Evolutionary conservation across 2,888 invertebrate species (phyloP).

Genomic region (Xylota sylvarum): DNA sequence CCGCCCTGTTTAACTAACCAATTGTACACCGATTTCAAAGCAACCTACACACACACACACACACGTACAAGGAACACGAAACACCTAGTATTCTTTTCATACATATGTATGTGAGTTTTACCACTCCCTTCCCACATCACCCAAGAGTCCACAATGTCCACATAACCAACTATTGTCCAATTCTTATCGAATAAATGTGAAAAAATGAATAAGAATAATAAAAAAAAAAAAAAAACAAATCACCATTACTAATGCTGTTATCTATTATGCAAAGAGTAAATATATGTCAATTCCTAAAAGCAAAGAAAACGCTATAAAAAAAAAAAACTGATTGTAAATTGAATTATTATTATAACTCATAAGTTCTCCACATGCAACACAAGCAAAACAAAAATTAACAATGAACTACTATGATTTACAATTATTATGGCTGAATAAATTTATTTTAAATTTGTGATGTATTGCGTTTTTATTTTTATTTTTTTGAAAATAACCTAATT

Average conservation of each 20-base stretch:
- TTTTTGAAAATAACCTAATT: too few species aligned
- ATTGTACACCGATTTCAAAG: conserved; percentile 63
- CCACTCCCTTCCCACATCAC: conserved; percentile 58
- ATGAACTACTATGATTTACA: conserved; percentile 73
- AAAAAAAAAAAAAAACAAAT: conserved; percentile 69
- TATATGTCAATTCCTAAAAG: conserved; percentile 76
- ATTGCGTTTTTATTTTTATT: background rate
- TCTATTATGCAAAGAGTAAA: conserved; percentile 76
- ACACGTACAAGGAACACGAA: conserved; percentile 52
- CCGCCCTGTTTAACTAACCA: conserved; percentile 58
- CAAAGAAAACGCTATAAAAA: conserved; percentile 73
- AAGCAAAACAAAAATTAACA: conserved; percentile 54
- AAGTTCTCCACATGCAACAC: conserved; percentile 74
- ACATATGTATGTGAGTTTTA: conserved; percentile 42
- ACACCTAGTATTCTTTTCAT: conserved; percentile 44
- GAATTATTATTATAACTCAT: conserved; percentile 67
- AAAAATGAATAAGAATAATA: conserved; percentile 75
- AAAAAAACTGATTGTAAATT: conserved; percentile 74
- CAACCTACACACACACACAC: conserved; percentile 14
- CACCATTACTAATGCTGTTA: conserved; percentile 76
- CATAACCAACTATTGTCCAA: conserved; percentile 68
- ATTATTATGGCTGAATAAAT: conserved; percentile 77
- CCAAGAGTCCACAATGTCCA: conserved; percentile 62
- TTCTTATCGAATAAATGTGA: conserved; percentile 69
- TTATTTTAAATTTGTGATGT: conserved; percentile 73